Evolutionary conservation across 2,888 invertebrate species (phyloP).

Genomic region (Exocentrus adspersus): DNA sequence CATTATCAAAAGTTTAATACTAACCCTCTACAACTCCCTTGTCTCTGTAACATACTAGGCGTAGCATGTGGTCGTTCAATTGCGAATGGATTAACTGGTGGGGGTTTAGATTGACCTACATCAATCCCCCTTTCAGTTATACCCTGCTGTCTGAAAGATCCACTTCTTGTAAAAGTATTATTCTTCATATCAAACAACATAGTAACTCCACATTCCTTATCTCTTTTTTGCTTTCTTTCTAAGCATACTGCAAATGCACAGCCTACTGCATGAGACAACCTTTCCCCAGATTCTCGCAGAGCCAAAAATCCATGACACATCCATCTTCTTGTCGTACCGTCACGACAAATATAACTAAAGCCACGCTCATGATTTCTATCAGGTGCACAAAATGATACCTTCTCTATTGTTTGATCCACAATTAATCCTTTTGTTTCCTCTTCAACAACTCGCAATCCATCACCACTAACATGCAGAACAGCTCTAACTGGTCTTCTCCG

Average conservation of each 20-base stretch:
- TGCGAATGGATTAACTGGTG: slow-evolving; percentile 88
- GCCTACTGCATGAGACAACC: slow-evolving; percentile 98
- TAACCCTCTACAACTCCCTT: slow-evolving; percentile 89
- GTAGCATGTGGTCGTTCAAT: slow-evolving; percentile 97
- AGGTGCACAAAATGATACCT: slow-evolving; percentile 99
- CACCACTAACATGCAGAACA: slow-evolving; percentile 90
- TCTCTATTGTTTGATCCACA: slow-evolving; percentile 99
- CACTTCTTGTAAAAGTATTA: slow-evolving; percentile 89
- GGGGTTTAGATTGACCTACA: slow-evolving; percentile 61
- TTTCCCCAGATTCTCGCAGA: slow-evolving; percentile 94
- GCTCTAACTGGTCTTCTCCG: slow-evolving; percentile 90
- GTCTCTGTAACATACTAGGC: slow-evolving; percentile 91
- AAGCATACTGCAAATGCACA: slow-evolving; percentile 99
- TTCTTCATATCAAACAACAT: slow-evolving; percentile 92
- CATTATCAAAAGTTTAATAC: background rate
- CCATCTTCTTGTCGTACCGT: slow-evolving; percentile 98
- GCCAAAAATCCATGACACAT: slow-evolving; percentile 99
- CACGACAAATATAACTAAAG: slow-evolving; percentile 98
- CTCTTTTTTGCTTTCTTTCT: slow-evolving; percentile 96
- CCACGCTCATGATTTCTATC: slow-evolving; percentile 98
- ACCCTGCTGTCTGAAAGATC: slow-evolving; percentile 89
- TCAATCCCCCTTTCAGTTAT: slow-evolving; percentile 72
- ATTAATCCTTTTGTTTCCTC: slow-evolving; percentile 98
- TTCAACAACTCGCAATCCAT: slow-evolving; percentile 96
- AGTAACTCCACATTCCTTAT: slow-evolving; percentile 94